Percentiles rank a stretch among this genome's conserved stretches.
Evolutionary conservation across 2,888 invertebrate species (phyloP).

Genomic region (Sarcophaga carnaria): DNA sequence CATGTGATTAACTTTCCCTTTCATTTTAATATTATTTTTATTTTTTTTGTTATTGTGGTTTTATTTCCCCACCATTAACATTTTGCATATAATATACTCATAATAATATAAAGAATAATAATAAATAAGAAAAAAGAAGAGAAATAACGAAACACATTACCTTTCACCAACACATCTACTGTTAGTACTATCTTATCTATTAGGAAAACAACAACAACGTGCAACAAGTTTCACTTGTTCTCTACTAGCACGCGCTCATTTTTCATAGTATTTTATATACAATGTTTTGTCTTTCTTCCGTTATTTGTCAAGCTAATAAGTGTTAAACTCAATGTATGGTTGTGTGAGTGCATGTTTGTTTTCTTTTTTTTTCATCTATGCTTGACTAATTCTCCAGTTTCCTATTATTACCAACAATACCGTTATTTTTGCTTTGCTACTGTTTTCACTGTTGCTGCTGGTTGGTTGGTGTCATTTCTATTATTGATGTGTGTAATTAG

Average conservation of each 20-base stretch:
- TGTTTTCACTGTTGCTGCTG: background rate
- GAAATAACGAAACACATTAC: too few relatives aligned
- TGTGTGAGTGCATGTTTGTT: background rate
- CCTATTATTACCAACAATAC: background rate
- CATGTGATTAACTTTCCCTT: too few relatives aligned
- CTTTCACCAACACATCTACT: background rate
- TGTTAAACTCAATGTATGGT: background rate
- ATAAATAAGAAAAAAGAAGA: too few relatives aligned
- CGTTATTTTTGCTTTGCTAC: background rate
- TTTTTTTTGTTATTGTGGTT: too few relatives aligned
- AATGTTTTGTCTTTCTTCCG: background rate
- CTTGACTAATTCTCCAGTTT: conserved; percentile 12
- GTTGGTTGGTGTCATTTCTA: background rate
- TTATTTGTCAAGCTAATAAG: conserved; percentile 21
- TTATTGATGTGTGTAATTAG: conserved; percentile 70
- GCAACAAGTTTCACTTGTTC: conserved; percentile 49
- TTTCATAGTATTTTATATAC: background rate
- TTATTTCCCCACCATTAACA: too few relatives aligned
- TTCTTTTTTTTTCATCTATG: background rate
- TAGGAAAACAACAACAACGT: conserved; percentile 7
- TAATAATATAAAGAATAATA: too few relatives aligned
- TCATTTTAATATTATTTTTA: too few relatives aligned
- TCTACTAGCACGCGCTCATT: background rate
- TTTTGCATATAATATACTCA: too few relatives aligned
- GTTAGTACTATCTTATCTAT: conserved; percentile 18